phyloP scores from a whole-genome alignment of 1,140 invertebrate genomes.

The Bombus superbus region DNA sequence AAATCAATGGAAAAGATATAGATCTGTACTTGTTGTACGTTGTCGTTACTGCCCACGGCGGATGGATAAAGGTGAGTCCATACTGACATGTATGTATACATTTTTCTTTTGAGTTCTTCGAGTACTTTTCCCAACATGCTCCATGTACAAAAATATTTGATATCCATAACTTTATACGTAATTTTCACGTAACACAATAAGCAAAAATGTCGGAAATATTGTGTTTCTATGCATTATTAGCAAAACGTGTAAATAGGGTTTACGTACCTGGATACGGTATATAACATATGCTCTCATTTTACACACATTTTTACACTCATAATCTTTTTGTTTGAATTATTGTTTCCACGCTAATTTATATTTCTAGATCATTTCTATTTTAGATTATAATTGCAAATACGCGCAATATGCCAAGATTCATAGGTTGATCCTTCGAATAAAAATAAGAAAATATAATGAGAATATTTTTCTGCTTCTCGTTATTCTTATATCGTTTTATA shows the following conservation, averaged over 20 bases:
- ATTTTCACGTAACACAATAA: not conserved
- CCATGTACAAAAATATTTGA: not conserved
- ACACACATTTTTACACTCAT: not conserved
- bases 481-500: not conserved
- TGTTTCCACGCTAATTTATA: not conserved
- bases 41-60: constrained; percentile 94
- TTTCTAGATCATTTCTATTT: not conserved
- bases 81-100: not conserved
- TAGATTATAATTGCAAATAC: not conserved
- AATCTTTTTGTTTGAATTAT: not conserved
- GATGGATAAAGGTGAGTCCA: constrained; percentile 94
- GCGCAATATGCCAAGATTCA: not conserved
- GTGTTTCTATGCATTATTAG: too few relatives aligned
- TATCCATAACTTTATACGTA: too few relatives aligned
- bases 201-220: not conserved
- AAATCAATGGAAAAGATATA: constrained; percentile 93
- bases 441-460: not conserved
- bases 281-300: too few relatives aligned
- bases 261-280: not conserved
- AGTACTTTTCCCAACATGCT: not conserved
- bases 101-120: constrained; percentile 3
- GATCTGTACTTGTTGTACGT: constrained; percentile 95
- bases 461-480: not conserved
- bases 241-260: not conserved
- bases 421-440: not conserved